These are phyloP conservation scores for Alaudala cheleensis DNA, from an alignment of 2,113 vertebrate genomes.

Conservation along the genomic window DNA sequence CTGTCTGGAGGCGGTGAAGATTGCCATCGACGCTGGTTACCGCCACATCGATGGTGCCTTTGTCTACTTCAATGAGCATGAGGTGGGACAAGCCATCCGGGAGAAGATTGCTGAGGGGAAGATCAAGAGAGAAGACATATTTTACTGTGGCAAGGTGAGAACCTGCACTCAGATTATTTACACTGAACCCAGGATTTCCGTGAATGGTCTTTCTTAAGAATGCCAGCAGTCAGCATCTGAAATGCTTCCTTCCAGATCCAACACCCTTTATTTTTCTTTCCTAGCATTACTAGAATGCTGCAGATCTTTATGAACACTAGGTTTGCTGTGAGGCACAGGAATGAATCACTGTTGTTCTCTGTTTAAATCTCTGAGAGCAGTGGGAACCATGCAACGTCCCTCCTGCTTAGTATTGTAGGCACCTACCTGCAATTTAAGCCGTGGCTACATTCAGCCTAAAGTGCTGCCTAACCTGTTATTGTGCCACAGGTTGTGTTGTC, in stretches of 20 bases:
- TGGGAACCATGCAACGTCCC: background rate
- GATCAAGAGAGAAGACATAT: constrained; percentile 88
- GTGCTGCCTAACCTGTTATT: background rate
- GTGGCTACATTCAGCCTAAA: background rate
- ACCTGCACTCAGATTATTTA: background rate
- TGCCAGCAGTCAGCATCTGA: fast-evolving
- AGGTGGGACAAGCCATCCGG: constrained; percentile 88
- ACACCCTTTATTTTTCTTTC: background rate
- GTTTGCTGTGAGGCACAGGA: background rate
- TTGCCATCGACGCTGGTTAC: constrained; percentile 88
- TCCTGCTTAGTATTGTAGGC: background rate
- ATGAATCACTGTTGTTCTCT: background rate
- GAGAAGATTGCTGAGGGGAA: constrained; percentile 90
- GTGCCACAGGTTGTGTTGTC: background rate
- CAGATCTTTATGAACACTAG: background rate
- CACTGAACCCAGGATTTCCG: background rate
- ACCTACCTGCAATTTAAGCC: background rate
- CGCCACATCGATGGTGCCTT: constrained; percentile 90
- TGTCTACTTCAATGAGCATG: constrained; percentile 88
- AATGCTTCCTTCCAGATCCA: background rate
- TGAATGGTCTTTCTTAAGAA: background rate
- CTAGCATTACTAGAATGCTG: background rate
- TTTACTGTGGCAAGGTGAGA: constrained; percentile 93
- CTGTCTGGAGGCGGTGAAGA: constrained; percentile 79
- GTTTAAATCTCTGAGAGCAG: background rate